Conservation (phyloP, 1,140 invertebrate species). For the Scaptodrosophila lebanonensis region DNA sequence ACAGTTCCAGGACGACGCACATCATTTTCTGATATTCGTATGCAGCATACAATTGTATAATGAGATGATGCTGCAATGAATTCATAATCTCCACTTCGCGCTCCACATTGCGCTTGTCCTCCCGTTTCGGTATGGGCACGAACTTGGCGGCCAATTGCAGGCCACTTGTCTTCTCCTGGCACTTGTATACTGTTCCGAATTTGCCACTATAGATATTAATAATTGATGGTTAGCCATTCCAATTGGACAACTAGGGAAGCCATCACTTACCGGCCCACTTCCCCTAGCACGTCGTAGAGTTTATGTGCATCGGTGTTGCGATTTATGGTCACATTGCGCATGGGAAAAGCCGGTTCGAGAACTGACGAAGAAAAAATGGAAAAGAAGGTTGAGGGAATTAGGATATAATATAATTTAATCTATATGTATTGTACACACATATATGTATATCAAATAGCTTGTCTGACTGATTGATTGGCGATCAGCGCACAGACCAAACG, state of each 20-base stretch:
- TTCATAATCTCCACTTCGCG: conserved; percentile 98
- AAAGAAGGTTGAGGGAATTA: neutral
- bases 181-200: conserved; percentile 97
- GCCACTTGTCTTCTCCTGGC: conserved; percentile 88
- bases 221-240: conserved; percentile 22
- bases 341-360: conserved; percentile 89
- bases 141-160: conserved; percentile 95
- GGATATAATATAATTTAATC: too few relatives aligned
- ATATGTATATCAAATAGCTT: too few relatives aligned
- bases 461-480: too few relatives aligned
- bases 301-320: conserved; percentile 87
- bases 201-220: conserved; percentile 88
- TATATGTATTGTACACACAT: too few relatives aligned
- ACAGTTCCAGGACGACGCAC: conserved; percentile 97
- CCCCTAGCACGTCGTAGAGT: conserved; percentile 87
- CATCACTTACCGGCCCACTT: conserved; percentile 84
- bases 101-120: conserved; percentile 93
- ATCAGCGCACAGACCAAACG: too few relatives aligned
- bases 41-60: conserved; percentile 97
- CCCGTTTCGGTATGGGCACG: conserved; percentile 88
- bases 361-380: conserved; percentile 79
- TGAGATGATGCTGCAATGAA: conserved; percentile 91
- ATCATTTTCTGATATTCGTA: conserved; percentile 95
- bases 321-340: conserved; percentile 87
- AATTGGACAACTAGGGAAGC: neutral